These are phyloP conservation scores for Macrotrachela quadricornifera DNA, from an alignment of 1,140 invertebrate genomes.

Conservation along the genomic window DNA sequence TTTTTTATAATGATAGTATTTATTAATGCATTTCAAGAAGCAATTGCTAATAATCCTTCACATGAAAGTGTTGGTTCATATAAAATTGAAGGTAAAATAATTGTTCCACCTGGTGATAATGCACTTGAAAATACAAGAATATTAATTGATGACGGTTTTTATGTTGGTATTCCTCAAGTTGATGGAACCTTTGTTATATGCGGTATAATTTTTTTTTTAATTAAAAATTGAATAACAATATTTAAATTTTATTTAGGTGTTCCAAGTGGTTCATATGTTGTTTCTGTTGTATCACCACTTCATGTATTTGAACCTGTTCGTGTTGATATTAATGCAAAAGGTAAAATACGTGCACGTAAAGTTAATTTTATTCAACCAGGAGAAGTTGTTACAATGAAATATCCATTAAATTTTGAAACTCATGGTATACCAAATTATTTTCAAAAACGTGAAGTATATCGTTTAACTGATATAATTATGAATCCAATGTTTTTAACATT, in stretches of 20 bases:
- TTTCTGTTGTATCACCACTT: slow-evolving; percentile 67
- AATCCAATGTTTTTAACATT: slow-evolving; percentile 53
- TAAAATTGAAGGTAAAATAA: slow-evolving; percentile 1
- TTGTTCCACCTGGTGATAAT: neutral
- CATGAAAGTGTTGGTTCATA: neutral
- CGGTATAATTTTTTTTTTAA: no score
- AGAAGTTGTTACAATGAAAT: slow-evolving; percentile 41
- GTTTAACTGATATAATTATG: slow-evolving; percentile 68
- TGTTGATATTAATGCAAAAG: slow-evolving; percentile 82
- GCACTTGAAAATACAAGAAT: slow-evolving; percentile 6
- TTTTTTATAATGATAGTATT: neutral
- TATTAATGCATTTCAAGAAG: neutral
- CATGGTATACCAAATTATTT: slow-evolving; percentile 59
- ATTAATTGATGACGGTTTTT: slow-evolving; percentile 4
- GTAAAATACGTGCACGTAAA: slow-evolving; percentile 71
- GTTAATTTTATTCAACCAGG: slow-evolving; percentile 74
- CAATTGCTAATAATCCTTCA: neutral
- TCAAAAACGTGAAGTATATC: slow-evolving; percentile 68
- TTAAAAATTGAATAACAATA: no score
- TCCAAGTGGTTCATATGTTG: slow-evolving; percentile 66
- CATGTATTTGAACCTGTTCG: slow-evolving; percentile 68
- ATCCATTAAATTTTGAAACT: slow-evolving; percentile 62
- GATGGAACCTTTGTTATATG: slow-evolving; percentile 4
- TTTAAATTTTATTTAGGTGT: slow-evolving; percentile 26
- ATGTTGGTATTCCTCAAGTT: neutral